Percentiles rank a stretch among this genome's conserved stretches.
These are phyloP conservation scores for Thoracochromis brauschi DNA, from an alignment of 2,113 vertebrate species.

Conservation along the genomic window DNA sequence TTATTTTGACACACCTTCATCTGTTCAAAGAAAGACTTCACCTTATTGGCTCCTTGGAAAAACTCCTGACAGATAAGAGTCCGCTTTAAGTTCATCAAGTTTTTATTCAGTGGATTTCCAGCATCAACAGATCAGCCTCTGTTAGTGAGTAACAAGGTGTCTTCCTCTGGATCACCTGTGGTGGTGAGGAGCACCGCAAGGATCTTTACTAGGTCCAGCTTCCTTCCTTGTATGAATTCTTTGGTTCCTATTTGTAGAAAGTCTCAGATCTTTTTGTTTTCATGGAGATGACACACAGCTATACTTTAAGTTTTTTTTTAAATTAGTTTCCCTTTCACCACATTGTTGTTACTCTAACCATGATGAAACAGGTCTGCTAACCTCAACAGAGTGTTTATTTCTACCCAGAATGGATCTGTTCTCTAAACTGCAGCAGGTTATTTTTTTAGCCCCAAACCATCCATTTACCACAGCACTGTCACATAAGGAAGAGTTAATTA, in stretches of 20 bases:
- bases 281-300: rapidly evolving
- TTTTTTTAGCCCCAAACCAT: background rate
- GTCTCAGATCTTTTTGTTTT: background rate
- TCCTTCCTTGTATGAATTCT: background rate
- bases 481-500: background rate
- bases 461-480: background rate
- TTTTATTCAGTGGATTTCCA: background rate
- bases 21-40: rapidly evolving
- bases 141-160: background rate
- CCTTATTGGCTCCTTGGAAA: rapidly evolving
- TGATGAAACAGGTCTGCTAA: background rate
- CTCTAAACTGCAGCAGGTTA: background rate
- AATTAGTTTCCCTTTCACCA: background rate
- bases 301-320: background rate
- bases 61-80: background rate
- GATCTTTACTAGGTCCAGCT: background rate
- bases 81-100: background rate
- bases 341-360: background rate
- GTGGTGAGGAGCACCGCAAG: background rate
- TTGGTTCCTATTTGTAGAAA: background rate
- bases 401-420: background rate
- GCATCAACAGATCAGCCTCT: background rate
- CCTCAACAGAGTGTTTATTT: background rate
- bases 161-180: background rate
- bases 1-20: background rate